Percentiles rank a stretch among this genome's conserved stretches.
These are phyloP conservation scores for Cyclopterus lumpus DNA, from an alignment of 2,797 vertebrate genomes.

Conservation along the genomic window DNA sequence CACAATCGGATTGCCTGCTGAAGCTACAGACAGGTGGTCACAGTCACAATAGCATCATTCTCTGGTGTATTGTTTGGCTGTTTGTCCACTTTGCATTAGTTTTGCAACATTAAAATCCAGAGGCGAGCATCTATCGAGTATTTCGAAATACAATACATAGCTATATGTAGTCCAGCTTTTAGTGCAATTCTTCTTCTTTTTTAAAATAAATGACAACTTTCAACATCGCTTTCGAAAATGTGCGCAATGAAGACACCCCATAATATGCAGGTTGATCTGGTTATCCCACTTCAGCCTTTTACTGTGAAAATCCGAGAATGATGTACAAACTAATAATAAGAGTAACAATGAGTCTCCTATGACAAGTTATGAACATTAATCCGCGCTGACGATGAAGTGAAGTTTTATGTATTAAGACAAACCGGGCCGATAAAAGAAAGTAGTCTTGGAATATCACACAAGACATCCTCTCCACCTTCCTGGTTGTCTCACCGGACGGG, in stretches of 20 bases:
- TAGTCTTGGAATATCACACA: not conserved
- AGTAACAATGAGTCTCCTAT: not conserved
- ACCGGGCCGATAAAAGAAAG: conserved; percentile 18
- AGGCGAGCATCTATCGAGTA: not conserved
- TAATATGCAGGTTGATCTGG: not conserved
- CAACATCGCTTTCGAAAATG: not conserved
- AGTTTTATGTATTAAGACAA: conserved; percentile 37
- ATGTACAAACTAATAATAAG: not conserved
- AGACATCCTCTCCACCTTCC: not conserved
- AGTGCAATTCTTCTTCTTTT: not conserved
- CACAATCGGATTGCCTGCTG: not conserved
- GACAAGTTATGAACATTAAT: conserved; percentile 48
- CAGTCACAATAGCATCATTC: not conserved
- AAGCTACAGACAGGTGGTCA: not conserved
- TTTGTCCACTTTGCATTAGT: not conserved
- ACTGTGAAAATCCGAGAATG: not conserved
- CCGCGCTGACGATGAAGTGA: conserved; percentile 54
- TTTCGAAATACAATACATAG: not conserved
- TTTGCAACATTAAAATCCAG: not conserved
- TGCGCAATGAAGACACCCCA: conserved; percentile 15
- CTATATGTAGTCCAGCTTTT: not conserved
- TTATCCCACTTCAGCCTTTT: conserved; percentile 11
- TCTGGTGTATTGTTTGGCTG: not conserved
- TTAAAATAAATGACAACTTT: not conserved
- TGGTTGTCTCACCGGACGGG: not conserved